Conservation (phyloP, 2,797 vertebrate species). For the Sebastes umbrosus region DNA sequence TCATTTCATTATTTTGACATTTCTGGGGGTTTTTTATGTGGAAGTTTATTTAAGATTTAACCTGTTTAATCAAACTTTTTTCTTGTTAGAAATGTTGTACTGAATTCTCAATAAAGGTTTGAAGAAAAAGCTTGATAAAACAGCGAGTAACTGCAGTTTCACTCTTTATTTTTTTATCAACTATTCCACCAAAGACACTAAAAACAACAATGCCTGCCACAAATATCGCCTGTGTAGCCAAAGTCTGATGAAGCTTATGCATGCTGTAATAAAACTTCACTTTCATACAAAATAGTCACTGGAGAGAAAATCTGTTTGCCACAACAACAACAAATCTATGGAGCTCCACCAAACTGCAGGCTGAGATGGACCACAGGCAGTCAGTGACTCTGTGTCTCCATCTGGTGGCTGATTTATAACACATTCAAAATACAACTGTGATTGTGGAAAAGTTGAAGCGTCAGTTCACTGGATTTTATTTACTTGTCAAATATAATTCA, state of each 20-base stretch:
- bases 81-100: background rate
- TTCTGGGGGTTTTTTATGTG: too few relatives aligned
- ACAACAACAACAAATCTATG: background rate
- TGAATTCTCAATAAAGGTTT: background rate
- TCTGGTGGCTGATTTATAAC: background rate
- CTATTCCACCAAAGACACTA: background rate
- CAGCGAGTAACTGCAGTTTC: background rate
- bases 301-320: too few relatives aligned
- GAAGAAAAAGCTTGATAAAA: background rate
- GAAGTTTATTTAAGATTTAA: too few relatives aligned
- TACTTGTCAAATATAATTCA: background rate
- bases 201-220: background rate
- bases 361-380: background rate
- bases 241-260: background rate
- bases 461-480: background rate
- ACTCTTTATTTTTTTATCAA: background rate
- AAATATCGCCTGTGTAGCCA: background rate
- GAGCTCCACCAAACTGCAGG: background rate
- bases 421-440: background rate
- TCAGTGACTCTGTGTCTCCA: background rate
- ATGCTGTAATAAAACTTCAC: background rate
- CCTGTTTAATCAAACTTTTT: too few relatives aligned
- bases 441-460: rapidly evolving
- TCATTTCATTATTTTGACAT: too few relatives aligned
- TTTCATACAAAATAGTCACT: background rate